Conservation (phyloP, 2,797 vertebrate species). For the Enteromius unitaeniatus region DNA sequence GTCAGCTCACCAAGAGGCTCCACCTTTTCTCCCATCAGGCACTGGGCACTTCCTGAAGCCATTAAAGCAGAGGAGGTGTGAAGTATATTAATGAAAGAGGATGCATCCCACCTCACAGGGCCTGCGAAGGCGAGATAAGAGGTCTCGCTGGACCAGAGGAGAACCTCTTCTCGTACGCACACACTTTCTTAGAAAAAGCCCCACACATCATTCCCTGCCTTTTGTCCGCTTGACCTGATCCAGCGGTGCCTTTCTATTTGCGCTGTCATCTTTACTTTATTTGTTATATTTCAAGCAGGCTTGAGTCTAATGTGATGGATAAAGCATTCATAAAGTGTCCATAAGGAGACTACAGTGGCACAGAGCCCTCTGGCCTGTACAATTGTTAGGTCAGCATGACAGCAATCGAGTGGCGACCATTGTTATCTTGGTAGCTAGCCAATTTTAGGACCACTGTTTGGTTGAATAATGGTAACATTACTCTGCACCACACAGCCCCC, state of each 20-base stretch:
- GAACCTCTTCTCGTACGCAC: conserved; percentile 17
- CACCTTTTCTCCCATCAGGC: conserved; percentile 48
- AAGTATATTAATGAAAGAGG: conserved; percentile 53
- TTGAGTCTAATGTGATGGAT: conserved; percentile 40
- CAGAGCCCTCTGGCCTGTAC: conserved; percentile 19
- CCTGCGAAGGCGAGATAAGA: conserved; percentile 56
- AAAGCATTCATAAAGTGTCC: conserved; percentile 41
- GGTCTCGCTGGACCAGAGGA: conserved; percentile 40
- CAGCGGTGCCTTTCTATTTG: conserved; percentile 37
- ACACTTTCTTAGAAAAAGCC: conserved; percentile 32
- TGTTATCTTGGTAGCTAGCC: conserved; percentile 9
- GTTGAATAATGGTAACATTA: conserved; percentile 7
- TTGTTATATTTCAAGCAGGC: conserved; percentile 44
- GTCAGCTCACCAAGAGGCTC: conserved; percentile 25
- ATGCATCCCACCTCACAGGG: conserved; percentile 47
- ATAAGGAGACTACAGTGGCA: conserved; percentile 5
- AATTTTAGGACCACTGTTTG: conserved; percentile 2
- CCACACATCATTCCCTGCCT: conserved; percentile 38
- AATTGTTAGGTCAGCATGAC: conserved; percentile 34
- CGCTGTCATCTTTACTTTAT: conserved; percentile 45
- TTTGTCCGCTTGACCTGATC: conserved; percentile 47
- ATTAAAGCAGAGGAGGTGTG: conserved; percentile 51
- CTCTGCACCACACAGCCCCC: neutral
- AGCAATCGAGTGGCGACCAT: neutral
- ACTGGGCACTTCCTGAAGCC: conserved; percentile 40